Conservation (phyloP, 53 echinoderm and acorn worm genomes). For the Holothuria leucospilota region DNA sequence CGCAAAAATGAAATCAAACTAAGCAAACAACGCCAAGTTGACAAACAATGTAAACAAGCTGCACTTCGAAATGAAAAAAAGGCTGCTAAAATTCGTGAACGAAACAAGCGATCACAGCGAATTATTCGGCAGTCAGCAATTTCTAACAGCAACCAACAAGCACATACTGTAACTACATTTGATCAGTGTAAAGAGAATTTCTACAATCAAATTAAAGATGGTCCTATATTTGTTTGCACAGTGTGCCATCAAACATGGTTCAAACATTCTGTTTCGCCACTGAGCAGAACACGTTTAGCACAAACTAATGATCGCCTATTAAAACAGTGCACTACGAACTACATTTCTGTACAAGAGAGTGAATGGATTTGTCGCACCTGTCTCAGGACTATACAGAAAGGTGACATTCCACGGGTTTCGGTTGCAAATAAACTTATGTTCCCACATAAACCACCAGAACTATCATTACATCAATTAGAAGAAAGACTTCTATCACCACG, state of each 20-base stretch:
- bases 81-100: no score
- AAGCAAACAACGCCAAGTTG: no score
- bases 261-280: slow-evolving; percentile 19
- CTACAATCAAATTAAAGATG: neutral
- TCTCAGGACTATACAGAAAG: neutral
- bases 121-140: no score
- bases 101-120: no score
- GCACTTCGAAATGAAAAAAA: no score
- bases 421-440: slow-evolving; percentile 36
- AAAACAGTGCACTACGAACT: neutral
- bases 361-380: slow-evolving; percentile 63
- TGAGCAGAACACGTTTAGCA: neutral
- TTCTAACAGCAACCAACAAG: no score
- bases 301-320: neutral
- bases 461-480: slow-evolving; percentile 28
- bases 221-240: slow-evolving; percentile 48
- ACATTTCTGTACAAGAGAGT: neutral
- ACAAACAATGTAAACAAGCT: no score
- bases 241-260: slow-evolving; percentile 57
- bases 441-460: slow-evolving; percentile 15
- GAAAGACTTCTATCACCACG: slow-evolving; percentile 54
- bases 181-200: slow-evolving; percentile 8
- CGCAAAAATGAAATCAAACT: no score
- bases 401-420: slow-evolving; percentile 33
- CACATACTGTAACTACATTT: neutral